Evolutionary conservation across 2,888 invertebrate species (phyloP).

Genomic region (Ennomos erosarius): DNA sequence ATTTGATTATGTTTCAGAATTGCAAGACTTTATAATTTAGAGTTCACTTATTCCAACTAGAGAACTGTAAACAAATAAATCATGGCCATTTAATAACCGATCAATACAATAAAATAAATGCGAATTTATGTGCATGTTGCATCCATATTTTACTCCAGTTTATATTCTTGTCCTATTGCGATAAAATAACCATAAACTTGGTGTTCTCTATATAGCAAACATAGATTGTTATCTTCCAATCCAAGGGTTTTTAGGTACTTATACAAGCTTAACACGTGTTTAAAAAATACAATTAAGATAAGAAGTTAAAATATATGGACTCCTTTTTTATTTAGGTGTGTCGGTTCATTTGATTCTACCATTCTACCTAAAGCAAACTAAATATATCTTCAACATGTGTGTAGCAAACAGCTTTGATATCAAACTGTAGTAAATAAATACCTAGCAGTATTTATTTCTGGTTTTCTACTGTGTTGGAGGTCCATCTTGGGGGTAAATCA

Average conservation of each 20-base stretch:
- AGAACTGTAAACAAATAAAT: slow-evolving; percentile 18
- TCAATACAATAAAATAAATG: slow-evolving; percentile 44
- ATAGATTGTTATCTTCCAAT: too few relatives aligned
- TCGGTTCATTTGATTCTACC: too few relatives aligned
- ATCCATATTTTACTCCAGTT: slow-evolving; percentile 43
- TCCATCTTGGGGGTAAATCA: slow-evolving; percentile 18
- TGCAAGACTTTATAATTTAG: too few relatives aligned
- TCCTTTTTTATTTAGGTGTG: too few relatives aligned
- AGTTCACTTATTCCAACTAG: not conserved
- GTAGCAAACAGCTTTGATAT: too few relatives aligned
- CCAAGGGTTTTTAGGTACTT: too few relatives aligned
- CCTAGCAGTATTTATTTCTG: slow-evolving; percentile 6
- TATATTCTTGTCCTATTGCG: slow-evolving; percentile 40
- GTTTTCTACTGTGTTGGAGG: not conserved
- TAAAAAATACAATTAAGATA: too few relatives aligned
- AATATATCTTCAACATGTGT: too few relatives aligned
- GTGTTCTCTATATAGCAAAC: slow-evolving; percentile 11
- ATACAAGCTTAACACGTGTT: too few relatives aligned
- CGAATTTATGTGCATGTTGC: slow-evolving; percentile 37
- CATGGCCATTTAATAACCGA: slow-evolving; percentile 36
- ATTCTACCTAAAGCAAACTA: too few relatives aligned
- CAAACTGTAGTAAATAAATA: not conserved
- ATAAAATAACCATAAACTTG: slow-evolving; percentile 38
- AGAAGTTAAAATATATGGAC: too few relatives aligned
- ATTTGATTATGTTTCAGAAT: too few relatives aligned